These are phyloP conservation scores for Acipenser ruthenus DNA, from an alignment of 2,797 vertebrate species.

Conservation along the genomic window DNA sequence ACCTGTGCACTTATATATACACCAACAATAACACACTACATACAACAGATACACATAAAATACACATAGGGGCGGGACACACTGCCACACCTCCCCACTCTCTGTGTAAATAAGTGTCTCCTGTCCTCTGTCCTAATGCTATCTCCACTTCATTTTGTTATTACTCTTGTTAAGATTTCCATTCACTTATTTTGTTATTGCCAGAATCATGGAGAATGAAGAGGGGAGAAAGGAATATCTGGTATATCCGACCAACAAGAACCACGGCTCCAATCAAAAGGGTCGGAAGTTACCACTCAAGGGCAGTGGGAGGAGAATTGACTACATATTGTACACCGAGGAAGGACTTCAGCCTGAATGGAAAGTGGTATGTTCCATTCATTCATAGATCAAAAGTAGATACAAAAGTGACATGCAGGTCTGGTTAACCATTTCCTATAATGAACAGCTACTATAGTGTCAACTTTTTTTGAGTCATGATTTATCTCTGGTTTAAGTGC, in stretches of 20 bases:
- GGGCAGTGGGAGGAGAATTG: slow-evolving; percentile 86
- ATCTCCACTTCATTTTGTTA: not conserved
- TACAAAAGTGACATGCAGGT: no score
- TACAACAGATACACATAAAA: no score
- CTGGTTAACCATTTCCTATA: no score
- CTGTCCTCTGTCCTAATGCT: not conserved
- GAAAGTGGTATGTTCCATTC: slow-evolving; percentile 72
- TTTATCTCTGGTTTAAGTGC: no score
- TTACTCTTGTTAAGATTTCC: not conserved
- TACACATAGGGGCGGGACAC: no score
- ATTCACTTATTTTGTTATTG: no score
- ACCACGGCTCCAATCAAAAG: slow-evolving; percentile 77
- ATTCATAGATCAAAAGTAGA: no score
- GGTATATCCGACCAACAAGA: slow-evolving; percentile 88
- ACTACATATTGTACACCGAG: slow-evolving; percentile 89
- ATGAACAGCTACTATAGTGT: no score
- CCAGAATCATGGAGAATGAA: slow-evolving; percentile 89
- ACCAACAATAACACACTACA: no score
- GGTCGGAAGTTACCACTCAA: slow-evolving; percentile 85
- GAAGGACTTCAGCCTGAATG: slow-evolving; percentile 83
- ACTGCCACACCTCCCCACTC: not conserved
- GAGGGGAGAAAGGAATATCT: slow-evolving; percentile 89
- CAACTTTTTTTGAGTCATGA: no score
- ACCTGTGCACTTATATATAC: no score
- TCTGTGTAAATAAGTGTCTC: not conserved